phyloP scores from a whole-genome alignment of 2,888 invertebrate genomes.

The Conistra vaccinii region DNA sequence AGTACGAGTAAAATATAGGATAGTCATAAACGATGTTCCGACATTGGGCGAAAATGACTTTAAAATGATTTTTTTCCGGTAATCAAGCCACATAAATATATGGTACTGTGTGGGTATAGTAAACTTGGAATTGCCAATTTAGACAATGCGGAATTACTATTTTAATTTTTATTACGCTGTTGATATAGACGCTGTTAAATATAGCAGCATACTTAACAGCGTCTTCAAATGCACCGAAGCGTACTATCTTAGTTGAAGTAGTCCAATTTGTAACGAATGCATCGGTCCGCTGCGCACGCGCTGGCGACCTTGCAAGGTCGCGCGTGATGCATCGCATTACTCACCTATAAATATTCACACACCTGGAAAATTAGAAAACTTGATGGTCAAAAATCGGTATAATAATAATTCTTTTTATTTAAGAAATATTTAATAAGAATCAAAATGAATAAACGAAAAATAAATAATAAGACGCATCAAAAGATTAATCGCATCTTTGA shows the following conservation, averaged over 20 bases:
- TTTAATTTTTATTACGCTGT: conserved; percentile 20
- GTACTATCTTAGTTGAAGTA: conserved; percentile 43
- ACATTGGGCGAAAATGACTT: not conserved
- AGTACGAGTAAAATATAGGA: not conserved
- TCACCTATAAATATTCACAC: conserved; percentile 58
- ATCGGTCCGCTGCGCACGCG: conserved; percentile 61
- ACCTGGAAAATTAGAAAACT: conserved; percentile 44
- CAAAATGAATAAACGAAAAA: too few species aligned
- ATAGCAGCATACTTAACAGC: not conserved
- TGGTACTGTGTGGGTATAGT: not conserved
- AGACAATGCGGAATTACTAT: conserved; percentile 8
- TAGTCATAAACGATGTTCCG: not conserved
- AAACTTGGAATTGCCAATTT: conserved; percentile 19
- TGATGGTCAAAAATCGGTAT: not conserved
- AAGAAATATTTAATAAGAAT: too few species aligned
- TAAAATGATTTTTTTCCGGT: not conserved
- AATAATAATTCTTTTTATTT: not conserved
- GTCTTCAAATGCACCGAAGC: conserved; percentile 50
- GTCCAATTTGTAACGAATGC: conserved; percentile 62
- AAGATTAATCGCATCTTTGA: not conserved
- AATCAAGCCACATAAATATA: not conserved
- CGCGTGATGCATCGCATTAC: conserved; percentile 54
- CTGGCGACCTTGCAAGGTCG: conserved; percentile 76
- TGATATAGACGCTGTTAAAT: not conserved
- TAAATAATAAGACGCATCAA: not conserved